Evolutionary conservation across 2,113 vertebrate genomes (phyloP), one percentile per base, ranked within the genome.

Genomic region (Osmerus mordax): DNA sequence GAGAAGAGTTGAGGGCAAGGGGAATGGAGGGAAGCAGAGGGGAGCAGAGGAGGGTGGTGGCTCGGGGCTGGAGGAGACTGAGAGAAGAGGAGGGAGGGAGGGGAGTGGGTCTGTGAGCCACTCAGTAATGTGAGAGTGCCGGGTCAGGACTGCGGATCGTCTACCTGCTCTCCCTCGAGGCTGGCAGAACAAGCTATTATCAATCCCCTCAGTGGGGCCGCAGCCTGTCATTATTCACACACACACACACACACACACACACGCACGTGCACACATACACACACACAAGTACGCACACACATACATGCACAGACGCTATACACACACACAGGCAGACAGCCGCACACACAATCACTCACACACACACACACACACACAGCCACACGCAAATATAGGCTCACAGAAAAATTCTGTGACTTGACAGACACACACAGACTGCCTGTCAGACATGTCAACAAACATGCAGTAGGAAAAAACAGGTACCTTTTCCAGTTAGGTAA

Each of bases 121-220:
- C 93, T 95, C 93, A 94, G 96, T 96, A 97, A 98, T 93, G 93
- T 95, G 95, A 99, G 96, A 97, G 92, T 87, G 77, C 83, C 89
- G 94, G 95, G 94, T 95, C 95, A 96, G 92, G 92, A 93, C 93
- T 95, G 93, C 90, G 92, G 91, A 94, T 93, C 93, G 92, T 95
- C 95, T 96, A 97, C 95, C 95, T 97, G 95, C 93, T 94, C 92
- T 94, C 95, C 93, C 91, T 89, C 88, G 92, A 92, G 94, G 89
- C 93, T 93, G 89, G 86, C 77, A 91, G 93, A 71, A 75, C 84
- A 54, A 78, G 94, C 95, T 95, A 94, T 95, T 95, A 95, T 95
- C 95, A 94, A 92, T 93, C 92, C 94, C 93, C 89, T 90, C 92
- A 92, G 91, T 93, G 91, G 92, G 95, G 93, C 93, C 91, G 87